Evolutionary conservation across 2,888 invertebrate species (phyloP), one percentile per base, ranked within the genome.

Genomic region (Pammene fasciana): DNA sequence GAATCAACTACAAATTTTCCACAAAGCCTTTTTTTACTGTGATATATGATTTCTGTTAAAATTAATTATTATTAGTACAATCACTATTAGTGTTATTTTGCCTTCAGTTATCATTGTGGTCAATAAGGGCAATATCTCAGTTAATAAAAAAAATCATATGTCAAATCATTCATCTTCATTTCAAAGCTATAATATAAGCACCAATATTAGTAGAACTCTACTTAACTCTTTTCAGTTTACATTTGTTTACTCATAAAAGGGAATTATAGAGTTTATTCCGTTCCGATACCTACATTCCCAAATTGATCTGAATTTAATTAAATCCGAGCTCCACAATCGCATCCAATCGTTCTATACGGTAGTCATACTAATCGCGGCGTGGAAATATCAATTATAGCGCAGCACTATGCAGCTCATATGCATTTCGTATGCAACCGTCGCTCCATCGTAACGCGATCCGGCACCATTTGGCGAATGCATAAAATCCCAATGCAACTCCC

Each of bases 401-500:
- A 74, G 73, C 74, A 75, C 75, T 73, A 73, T 72, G 74, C 75
- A 72, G 71, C 65, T 71, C 73, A 70, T 66, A 64, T 65, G 70
- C 61, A 70, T 50, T 59, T 65, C 64, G 71, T 68, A 67, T 71
- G 72, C 70, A 56, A 64, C 57, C 74, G 52, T 48, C 52, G 67
- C 67, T 62, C 64, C 70, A 67, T 72, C 72, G 74, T 73, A 71
- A 74, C 75, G 72, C 73, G 75, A 76, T 76, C 74, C 72, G 75
- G 78, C 76, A 80, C 79, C 79, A 80, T 76, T 78, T 77, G 80
- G 78, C 72, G 73, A 74, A 76, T 78, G 81, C 80, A 83, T 82
- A 81, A 81, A 82, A 78, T 76, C 75, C 75, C 74, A 72, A 65
- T 60, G 59, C 67, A 18, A 46, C 48, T 59, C 57, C 64, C 50